A percentile compares a stretch with the other conserved stretches of the same genome.
These are phyloP conservation scores for Drosophila eohydei DNA, from an alignment of 2,888 invertebrate species.

Conservation along the genomic window DNA sequence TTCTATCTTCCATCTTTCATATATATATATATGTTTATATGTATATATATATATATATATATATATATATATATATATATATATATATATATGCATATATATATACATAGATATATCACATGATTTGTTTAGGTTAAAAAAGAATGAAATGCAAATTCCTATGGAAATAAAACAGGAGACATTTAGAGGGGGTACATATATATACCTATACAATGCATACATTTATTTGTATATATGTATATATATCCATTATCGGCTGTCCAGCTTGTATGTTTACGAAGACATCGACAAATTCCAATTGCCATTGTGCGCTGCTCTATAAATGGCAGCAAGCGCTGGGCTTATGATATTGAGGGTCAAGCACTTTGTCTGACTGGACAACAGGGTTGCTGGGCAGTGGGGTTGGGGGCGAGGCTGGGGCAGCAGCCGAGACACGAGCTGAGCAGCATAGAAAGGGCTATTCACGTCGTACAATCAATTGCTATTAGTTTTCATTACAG, in stretches of 20 bases:
- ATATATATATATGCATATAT: neutral
- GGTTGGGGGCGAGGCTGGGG: no score
- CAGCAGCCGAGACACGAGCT: slow-evolving; percentile 21
- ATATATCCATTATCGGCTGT: slow-evolving; percentile 69
- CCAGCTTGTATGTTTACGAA: slow-evolving; percentile 30
- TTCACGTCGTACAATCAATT: slow-evolving; percentile 80
- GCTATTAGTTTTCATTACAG: slow-evolving; percentile 79
- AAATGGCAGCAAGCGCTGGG: slow-evolving; percentile 16
- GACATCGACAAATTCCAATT: slow-evolving; percentile 29
- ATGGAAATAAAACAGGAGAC: neutral
- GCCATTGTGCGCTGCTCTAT: slow-evolving; percentile 17
- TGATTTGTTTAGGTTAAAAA: neutral
- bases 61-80: neutral
- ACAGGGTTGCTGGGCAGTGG: neutral
- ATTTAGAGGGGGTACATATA: neutral
- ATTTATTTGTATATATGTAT: slow-evolving; percentile 8
- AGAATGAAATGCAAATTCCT: neutral
- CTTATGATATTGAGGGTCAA: slow-evolving; percentile 50
- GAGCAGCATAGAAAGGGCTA: slow-evolving; percentile 33
- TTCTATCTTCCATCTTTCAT: no score
- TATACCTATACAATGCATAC: slow-evolving; percentile 9
- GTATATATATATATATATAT: neutral
- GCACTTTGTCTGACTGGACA: slow-evolving; percentile 11
- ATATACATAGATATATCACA: neutral
- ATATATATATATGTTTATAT: no score